Evolutionary conservation across 2,888 invertebrate species (phyloP).

Genomic region (Hydrotaea cyrtoneurina): DNA sequence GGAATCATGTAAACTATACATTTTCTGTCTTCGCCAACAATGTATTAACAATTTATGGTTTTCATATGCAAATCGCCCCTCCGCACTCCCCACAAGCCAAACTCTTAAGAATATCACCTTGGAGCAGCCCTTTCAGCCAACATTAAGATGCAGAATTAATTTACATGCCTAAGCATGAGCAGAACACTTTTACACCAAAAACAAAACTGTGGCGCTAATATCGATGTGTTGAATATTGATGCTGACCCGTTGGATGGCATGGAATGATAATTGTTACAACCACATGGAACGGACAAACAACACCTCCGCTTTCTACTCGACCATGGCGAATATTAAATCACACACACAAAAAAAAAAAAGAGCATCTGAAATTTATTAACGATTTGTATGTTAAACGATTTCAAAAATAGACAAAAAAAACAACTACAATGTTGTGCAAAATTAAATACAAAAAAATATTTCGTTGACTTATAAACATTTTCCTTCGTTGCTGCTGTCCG

Average conservation of each 20-base stretch:
- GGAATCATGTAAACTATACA: no score
- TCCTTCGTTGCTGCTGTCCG: neutral
- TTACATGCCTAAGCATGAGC: neutral
- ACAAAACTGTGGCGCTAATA: neutral
- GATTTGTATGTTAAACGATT: conserved; percentile 24
- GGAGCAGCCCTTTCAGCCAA: neutral
- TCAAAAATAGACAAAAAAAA: neutral
- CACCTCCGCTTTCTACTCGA: conserved; percentile 23
- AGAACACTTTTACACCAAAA: neutral
- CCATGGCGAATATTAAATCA: neutral
- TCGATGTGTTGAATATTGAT: no score
- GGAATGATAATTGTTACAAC: conserved; percentile 17
- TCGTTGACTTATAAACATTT: neutral
- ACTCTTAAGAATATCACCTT: neutral
- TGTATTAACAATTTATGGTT: no score
- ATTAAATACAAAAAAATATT: neutral
- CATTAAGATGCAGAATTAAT: conserved; percentile 1
- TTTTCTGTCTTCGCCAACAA: neutral
- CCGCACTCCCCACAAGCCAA: no score
- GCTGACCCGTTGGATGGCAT: neutral
- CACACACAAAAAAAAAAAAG: neutral
- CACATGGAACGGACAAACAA: neutral
- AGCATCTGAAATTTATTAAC: neutral
- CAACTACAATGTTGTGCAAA: conserved; percentile 15
- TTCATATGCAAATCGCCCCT: no score